Conservation (phyloP, 2,888 invertebrate species). For the Anoncus sp. region DNA sequence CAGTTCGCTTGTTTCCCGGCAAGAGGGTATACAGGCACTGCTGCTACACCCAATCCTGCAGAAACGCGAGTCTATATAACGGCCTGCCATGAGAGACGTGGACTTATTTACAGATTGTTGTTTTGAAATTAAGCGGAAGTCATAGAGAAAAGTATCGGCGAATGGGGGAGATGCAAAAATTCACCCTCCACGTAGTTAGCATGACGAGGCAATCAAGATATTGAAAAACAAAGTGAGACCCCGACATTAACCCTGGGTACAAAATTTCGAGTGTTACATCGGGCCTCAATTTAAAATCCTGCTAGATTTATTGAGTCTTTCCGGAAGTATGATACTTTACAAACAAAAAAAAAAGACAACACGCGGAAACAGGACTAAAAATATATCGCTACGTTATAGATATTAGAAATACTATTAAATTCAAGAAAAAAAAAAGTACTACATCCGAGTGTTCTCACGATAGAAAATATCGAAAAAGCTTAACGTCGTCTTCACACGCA, state of each 20-base stretch:
- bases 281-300: not conserved
- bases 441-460: constrained; percentile 7
- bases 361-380: not conserved
- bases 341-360: not conserved
- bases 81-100: constrained; percentile 27
- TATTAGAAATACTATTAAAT: constrained; percentile 8
- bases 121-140: constrained; percentile 77
- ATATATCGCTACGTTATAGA: constrained; percentile 10
- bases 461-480: constrained; percentile 16
- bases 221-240: not conserved
- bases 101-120: constrained; percentile 76
- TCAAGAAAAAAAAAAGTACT: constrained; percentile 5
- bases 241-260: not conserved
- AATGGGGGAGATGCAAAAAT: not conserved
- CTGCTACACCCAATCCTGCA: constrained; percentile 30
- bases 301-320: not conserved
- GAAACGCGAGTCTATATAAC: constrained; percentile 36
- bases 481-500: constrained; percentile 42
- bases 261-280: not conserved
- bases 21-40: constrained; percentile 17
- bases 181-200: constrained; percentile 13
- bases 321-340: not conserved
- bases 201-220: not conserved
- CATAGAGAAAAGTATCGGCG: not conserved
- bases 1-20: constrained; percentile 17